Conservation (phyloP, 2,888 invertebrate species). For the Anaspis maculata region DNA sequence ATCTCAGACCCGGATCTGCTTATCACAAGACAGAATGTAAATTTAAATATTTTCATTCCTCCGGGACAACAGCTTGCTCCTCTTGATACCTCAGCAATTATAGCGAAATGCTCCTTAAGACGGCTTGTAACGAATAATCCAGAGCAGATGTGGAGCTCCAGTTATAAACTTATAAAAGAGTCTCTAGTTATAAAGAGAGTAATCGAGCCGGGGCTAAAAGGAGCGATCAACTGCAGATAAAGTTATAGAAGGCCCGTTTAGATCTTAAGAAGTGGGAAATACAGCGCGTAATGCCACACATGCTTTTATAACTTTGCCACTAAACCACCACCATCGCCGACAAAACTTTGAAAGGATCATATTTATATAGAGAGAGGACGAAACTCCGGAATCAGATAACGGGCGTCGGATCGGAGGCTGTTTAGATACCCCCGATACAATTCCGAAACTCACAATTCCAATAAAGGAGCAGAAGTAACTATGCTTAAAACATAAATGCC, state of each 20-base stretch:
- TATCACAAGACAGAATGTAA: too few species aligned
- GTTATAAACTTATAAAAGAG: too few species aligned
- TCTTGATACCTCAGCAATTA: too few species aligned
- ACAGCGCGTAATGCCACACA: slow-evolving; percentile 26
- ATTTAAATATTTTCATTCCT: too few species aligned
- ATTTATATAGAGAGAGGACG: slow-evolving; percentile 14
- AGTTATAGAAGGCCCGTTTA: slow-evolving; percentile 19
- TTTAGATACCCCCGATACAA: slow-evolving; percentile 8
- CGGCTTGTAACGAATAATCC: too few species aligned
- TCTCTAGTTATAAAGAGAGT: too few species aligned
- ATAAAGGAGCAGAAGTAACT: slow-evolving; percentile 5
- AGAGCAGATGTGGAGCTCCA: too few species aligned
- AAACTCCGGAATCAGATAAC: slow-evolving; percentile 13
- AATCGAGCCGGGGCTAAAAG: too few species aligned
- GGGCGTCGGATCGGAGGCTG: slow-evolving; percentile 7
- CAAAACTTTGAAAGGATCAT: slow-evolving; percentile 13
- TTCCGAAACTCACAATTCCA: slow-evolving; percentile 8
- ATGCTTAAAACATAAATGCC: too few species aligned
- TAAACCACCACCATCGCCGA: slow-evolving; percentile 20
- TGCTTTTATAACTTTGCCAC: slow-evolving; percentile 26
- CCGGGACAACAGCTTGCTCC: too few species aligned
- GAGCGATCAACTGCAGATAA: slow-evolving; percentile 15
- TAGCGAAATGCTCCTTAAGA: too few species aligned
- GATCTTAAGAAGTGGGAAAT: slow-evolving; percentile 22
- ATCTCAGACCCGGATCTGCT: too few species aligned